Base-by-base conservation (phyloP, 2,797 vertebrate species). In the Synanceia verrucosa region DNA sequence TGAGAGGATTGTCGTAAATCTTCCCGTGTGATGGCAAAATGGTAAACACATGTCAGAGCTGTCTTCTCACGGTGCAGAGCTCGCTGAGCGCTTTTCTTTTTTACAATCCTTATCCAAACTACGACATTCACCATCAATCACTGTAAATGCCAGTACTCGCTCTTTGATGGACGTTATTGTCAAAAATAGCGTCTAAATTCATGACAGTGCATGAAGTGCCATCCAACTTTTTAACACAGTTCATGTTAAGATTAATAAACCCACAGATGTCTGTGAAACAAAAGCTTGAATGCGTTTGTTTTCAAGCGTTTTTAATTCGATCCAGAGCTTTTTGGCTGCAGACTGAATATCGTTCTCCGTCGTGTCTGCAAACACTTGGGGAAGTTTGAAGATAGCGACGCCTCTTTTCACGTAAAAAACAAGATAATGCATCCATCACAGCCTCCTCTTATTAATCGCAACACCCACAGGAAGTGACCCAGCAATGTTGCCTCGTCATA, bases 21-120 rank as follows among this genome's bases (percentile, higher is more conserved):
- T 86, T 85, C 74, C 55, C 46, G 78, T 83, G 76, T 86, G 84
- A 91, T 86, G 85, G 58, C 16, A 75, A 90, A 91, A 92, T 91
- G 83, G 74, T 86, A 88, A 92, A 92, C 90, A 91, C 78, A 81
- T 91, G 86, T 88, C 87, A 81, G 48, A 72, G 64, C 75, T 78
- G 81, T 82, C 72, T 84, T 74, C 66, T 82, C 66, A 52, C n/a
- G 85, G 73, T 64, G 73, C 64, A 59, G 41, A 60, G 83, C 72
- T 79, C 59, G 66, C 79, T 63, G 37, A 81, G 74, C 19, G 16
- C 55, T 33, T 73, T 64, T 85, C 43, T 59, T 36, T 48, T 36
- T 81, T 78, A 65, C 69, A 79, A 58, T 52, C 58, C 44, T 63
- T 60, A 56, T 83, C 55, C 72, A 74, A 77, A 77, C 29, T 24